Percentiles rank a stretch among this genome's conserved stretches.
phyloP scores from a whole-genome alignment of 2,888 invertebrate genomes.

The Ametastegia equiseti region DNA sequence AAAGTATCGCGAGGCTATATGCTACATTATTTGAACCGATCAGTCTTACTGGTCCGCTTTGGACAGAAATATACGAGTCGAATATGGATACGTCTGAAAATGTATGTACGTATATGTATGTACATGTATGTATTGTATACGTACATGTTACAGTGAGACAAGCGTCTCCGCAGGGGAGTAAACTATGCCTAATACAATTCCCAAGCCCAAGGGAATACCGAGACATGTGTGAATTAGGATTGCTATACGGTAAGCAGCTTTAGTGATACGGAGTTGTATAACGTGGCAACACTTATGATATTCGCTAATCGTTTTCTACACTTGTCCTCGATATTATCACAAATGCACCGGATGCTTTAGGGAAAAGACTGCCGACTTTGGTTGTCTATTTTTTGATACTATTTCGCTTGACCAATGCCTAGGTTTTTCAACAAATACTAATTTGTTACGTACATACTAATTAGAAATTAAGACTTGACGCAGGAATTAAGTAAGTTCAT shows the following conservation, averaged over 20 bases:
- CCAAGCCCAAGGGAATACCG: not conserved
- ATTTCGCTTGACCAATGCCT: not conserved
- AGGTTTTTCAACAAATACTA: too few relatives aligned
- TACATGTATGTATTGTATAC: too few relatives aligned
- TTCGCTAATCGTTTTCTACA: not conserved
- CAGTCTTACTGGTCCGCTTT: too few relatives aligned
- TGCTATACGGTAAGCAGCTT: not conserved
- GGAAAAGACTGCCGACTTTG: not conserved
- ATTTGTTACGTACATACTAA: too few relatives aligned
- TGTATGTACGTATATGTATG: too few relatives aligned
- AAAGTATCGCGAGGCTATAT: too few relatives aligned
- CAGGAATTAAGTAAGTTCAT: too few relatives aligned
- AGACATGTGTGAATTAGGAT: conserved; percentile 15
- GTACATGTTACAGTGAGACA: not conserved
- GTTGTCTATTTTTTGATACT: not conserved
- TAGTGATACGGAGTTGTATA: not conserved
- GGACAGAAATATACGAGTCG: too few relatives aligned
- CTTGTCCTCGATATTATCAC: not conserved
- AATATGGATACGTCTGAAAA: not conserved
- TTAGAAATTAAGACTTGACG: too few relatives aligned
- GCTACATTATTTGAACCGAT: too few relatives aligned
- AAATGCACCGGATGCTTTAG: not conserved
- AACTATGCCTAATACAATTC: not conserved
- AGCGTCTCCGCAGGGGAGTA: not conserved
- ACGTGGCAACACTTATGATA: not conserved